Evolutionary conservation across 2,888 invertebrate genomes (phyloP), one percentile per base, ranked within the genome.

Genomic region (Hirtodrosophila cameraria): DNA sequence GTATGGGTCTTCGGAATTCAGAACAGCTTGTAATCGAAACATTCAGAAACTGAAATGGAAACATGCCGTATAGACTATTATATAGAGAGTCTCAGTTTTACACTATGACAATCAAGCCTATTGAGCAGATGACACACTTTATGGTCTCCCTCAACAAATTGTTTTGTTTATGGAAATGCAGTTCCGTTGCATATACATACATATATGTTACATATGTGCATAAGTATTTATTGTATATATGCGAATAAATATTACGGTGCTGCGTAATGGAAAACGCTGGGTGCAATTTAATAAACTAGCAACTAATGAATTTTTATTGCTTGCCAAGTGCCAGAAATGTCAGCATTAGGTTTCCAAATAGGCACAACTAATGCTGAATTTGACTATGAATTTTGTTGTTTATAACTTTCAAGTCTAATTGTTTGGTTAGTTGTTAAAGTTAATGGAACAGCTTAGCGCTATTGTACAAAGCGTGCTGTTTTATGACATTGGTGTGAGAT

Each of bases 261-360:
- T 30, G 43, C 2, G 16, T 2, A 8, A 11, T 45, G 30, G 11
- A 23, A n/a, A 16, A 41, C 35, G 20, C 15, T 38, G 75, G 75
- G 75, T 70, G 70, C 75, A 70, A 61, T 74, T 68, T 61, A 68
- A 60, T 68, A 68, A 70, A 72, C 50, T 28, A 52, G 30, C 50
- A 4, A 13, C 41, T 50, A 64, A 64, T 55, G 71, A 55, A 67
- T 67, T 54, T 71, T 71, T 64, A 67, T 67, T 67, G 67, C 65
- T 35, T 23, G 49, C 30, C 31, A 36, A 43, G 62, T 15, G 42
- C 27, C 4, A 3, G n/a, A 25, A 9, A 13, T 33, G 4, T 27
- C 15, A 15, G 4, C 7, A 9, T 9, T 28, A 5, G 38, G 9
- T 13, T 48, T 48, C n/a, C 6, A 16, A 9, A 33, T 25, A 41